Percentiles rank a stretch among this genome's conserved stretches.
phyloP scores from a whole-genome alignment of 2,113 vertebrate species.

The Numida meleagris region DNA sequence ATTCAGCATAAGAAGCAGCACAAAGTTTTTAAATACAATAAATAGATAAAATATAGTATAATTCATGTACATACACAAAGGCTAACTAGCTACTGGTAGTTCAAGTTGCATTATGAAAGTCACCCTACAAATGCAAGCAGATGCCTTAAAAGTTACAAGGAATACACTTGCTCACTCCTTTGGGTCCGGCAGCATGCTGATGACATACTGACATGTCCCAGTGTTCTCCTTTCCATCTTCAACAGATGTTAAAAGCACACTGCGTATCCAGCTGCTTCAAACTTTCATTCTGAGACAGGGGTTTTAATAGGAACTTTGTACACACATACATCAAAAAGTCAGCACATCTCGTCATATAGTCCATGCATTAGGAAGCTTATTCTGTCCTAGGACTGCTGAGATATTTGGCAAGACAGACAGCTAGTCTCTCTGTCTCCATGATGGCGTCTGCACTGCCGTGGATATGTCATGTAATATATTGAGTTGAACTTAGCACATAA shows the following conservation, averaged over 20 bases:
- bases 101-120: not conserved
- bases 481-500: conserved; percentile 47
- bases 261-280: not conserved
- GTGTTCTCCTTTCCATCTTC: not conserved
- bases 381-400: conserved; percentile 40
- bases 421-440: conserved; percentile 53
- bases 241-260: fast-evolving
- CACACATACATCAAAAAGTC: not conserved
- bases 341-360: not conserved
- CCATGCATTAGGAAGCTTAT: not conserved
- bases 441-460: conserved; percentile 50
- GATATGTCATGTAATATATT: conserved; percentile 50
- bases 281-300: not conserved
- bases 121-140: not conserved
- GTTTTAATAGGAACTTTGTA: not conserved
- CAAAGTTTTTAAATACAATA: not conserved
- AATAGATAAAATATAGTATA: not conserved
- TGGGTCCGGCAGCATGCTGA: not conserved
- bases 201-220: not conserved
- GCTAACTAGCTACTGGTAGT: not conserved
- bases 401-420: conserved; percentile 54
- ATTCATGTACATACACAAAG: not conserved
- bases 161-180: not conserved
- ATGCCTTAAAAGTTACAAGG: not conserved
- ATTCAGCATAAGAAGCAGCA: not conserved